Conservation (phyloP, 2,113 vertebrate genomes). For the Sapajus apella region DNA sequence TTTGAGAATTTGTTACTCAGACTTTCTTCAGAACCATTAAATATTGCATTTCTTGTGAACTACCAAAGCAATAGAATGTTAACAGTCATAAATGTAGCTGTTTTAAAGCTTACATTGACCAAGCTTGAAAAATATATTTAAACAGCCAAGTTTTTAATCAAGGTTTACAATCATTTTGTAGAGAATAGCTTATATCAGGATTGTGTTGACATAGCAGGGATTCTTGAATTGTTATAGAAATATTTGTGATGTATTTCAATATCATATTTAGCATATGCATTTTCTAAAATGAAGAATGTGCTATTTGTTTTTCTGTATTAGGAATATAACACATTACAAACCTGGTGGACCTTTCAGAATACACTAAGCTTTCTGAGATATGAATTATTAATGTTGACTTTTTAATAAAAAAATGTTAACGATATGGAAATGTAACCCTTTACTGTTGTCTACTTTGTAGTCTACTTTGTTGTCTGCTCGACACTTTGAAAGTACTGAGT, state of each 20-base stretch:
- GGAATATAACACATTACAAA: background rate
- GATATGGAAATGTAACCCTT: background rate
- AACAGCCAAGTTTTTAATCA: background rate
- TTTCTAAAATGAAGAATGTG: background rate
- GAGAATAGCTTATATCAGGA: background rate
- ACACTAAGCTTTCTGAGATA: background rate
- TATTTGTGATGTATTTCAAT: background rate
- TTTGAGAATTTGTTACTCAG: background rate
- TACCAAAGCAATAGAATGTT: background rate
- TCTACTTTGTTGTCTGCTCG: background rate
- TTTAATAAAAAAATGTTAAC: background rate
- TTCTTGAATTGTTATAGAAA: background rate
- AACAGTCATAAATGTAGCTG: background rate
- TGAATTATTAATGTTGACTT: background rate
- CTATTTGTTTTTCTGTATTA: background rate
- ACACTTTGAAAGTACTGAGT: background rate
- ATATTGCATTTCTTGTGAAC: background rate
- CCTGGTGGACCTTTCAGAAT: background rate
- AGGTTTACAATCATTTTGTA: background rate
- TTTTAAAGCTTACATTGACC: background rate
- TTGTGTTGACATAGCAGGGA: background rate
- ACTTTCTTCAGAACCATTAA: background rate
- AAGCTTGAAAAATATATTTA: constrained; percentile 22
- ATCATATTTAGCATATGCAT: background rate
- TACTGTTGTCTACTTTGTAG: background rate